Conservation (phyloP, 30 jellyfish, hydroid and myxozoan genomes). For the Hydractinia echinata region DNA sequence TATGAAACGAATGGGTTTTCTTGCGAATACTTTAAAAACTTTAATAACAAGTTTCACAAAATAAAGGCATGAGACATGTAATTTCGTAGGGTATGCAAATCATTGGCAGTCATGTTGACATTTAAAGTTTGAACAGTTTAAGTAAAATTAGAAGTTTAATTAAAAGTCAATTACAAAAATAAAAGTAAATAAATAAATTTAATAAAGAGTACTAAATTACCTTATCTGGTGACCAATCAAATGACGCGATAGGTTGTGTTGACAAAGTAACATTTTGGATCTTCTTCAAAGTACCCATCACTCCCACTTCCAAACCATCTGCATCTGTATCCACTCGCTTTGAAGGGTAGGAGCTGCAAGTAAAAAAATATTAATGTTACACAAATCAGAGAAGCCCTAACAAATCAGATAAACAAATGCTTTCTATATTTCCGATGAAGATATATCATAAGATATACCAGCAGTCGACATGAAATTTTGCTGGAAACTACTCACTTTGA, state of each 20-base stretch:
- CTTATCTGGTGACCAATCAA: conserved; percentile 88
- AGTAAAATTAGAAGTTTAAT: neutral
- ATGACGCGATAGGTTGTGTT: conserved; percentile 79
- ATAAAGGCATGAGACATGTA: too few relatives aligned
- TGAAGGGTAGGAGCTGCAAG: conserved; percentile 76
- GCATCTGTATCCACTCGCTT: conserved; percentile 52
- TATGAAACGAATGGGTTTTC: neutral
- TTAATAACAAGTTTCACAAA: too few relatives aligned
- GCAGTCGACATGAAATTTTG: too few relatives aligned
- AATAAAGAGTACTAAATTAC: conserved; percentile 9
- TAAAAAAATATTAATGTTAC: neutral
- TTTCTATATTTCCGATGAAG: neutral
- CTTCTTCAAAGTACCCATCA: conserved; percentile 67
- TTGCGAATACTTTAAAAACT: neutral
- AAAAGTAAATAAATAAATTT: neutral
- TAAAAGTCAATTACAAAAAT: neutral
- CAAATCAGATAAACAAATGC: neutral
- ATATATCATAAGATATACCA: neutral
- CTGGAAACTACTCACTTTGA: too few relatives aligned
- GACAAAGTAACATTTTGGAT: conserved; percentile 67
- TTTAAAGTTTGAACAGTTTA: too few relatives aligned
- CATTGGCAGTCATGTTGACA: too few relatives aligned
- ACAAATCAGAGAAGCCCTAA: neutral
- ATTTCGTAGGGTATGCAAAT: too few relatives aligned
- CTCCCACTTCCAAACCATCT: conserved; percentile 79